Base-by-base conservation (phyloP, 30 jellyfish, hydroid and myxozoan genomes). In the Chrysaora quinquecirrha region DNA sequence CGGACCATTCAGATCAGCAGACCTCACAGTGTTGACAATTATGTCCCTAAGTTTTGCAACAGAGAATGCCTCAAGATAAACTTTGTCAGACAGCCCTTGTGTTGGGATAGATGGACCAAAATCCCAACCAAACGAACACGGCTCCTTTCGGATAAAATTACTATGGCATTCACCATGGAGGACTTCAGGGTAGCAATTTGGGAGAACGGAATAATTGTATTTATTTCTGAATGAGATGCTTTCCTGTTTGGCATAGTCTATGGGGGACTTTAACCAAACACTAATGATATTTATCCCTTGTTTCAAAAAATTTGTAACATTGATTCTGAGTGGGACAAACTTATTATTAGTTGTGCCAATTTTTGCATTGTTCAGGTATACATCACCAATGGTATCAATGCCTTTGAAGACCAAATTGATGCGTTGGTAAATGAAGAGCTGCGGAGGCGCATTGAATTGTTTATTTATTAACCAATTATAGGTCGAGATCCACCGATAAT, bases 81-180 rank as follows among this genome's bases (percentile, higher is more conserved):
- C 92, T 0, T 71, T 20, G 0, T 54, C 80, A 0, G 67, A 38
- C n/a, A 84, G 52, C 20, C 94, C 87, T 46, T 84, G 82, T 12
- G 87, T 84, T 46, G 94, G 87, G 18, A 84, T 64, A 1, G 83
- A 72, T 1, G 92, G 92, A 1, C 92, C 92, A 70, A 82, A 69
- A 30, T 82, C 98, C 98, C 98, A 91, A 52, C 98, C 91, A 80
- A 91, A 91, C 25, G 98, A 91, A 50, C 95, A 79, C 3, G 94
- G 98, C 50, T 91, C 98, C 67, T 91, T 91, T 1, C 98, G 87
- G 32, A 91, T 91, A 60, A 91, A 85, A 79, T 91, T 91, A 54
- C 83, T 80, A 73, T 91, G 98, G 58, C 89, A 70, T 78, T 82
- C 89, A 9, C 98, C 98, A 71, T 91, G 98, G 27, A 85, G 95